Base-by-base conservation (phyloP, 1,140 invertebrate genomes). In the Cecropterus lyciades region DNA sequence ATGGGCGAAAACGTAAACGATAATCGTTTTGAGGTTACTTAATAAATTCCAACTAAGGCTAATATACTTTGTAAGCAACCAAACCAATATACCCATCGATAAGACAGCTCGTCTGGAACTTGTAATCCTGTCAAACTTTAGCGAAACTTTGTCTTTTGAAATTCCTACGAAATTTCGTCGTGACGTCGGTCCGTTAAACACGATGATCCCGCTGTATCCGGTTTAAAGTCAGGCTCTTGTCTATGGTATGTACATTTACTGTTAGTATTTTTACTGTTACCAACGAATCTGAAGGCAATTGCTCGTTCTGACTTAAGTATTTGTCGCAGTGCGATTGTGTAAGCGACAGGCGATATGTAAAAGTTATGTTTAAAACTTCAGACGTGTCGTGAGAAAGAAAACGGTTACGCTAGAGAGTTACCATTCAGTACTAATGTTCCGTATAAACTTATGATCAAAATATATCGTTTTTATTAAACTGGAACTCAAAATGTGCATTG, bases 201-300 rank as follows among this genome's bases (percentile, higher is more conserved):
- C 37, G 15, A 16, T 43, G 33, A 42, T 43, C 10, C 37, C 16
- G 37, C 37, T 43, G 37, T 56, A 42, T 56, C 53, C 53, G 53
- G 53, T 56, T 56, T 56, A 56, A 56, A 56, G 37, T 56, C 17
- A 17, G 40, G 37, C 30, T 43, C 53, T 56, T 43, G 53, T 56
- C 53, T 48, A 33, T 27, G 27, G 24, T 24, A 24, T 24, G 20
- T 24, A 24, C 20, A 1, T 24, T 5, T 3, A 16, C n/a, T 40
- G n/a, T n/a, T 46, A 30, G 40, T 30, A 42, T 59, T 59, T 46
- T 59, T 59, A n/a, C 15, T 59, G n/a, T n/a, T n/a, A n/a, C n/a
- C n/a, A n/a, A n/a, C n/a, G n/a, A n/a, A n/a, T n/a, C 24, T 30
- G 42, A 59, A 20, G 9, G 20, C 43, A 46, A 46, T 46, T 46